Evolutionary conservation across 37 sponge, comb jelly and placozoan species (phyloP), one percentile per base, ranked within the genome.

Genomic region (Chondrilla cf. caribensis): DNA sequence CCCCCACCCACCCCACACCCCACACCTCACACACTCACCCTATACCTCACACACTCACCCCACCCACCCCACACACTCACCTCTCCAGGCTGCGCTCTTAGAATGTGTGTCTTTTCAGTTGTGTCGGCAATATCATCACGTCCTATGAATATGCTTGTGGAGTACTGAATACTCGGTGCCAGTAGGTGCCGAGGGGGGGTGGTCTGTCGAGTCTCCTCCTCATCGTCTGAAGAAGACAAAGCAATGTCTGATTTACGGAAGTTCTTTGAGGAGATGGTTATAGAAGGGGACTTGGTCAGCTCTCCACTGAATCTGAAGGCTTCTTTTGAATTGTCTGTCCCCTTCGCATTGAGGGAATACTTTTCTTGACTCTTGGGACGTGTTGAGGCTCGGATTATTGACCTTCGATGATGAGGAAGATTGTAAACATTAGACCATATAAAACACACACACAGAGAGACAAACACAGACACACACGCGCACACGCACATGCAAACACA

Each of bases 201-300:
- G 2, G 32, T 3, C 70, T 4, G 26, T 28, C 1, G 67, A 8
- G 22, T n/a, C 28, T 65, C 67, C 8, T 68, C 70, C 26, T 68
- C 70, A 21, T 68, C 70, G 70, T 68, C 70, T 35, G 70, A 68
- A 18, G 70, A 68, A 3, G 70, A 68, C 70, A 68, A 31, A 31
- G 32, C 5, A 19, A 33, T 68, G 32, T 68, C n/a, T n/a, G n/a
- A n/a, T n/a, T n/a, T n/a, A 15, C 32, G 19, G 70, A n/a, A 28
- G 70, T 36, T 19, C 2, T 2, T n/a, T 59, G 60, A 2, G 3
- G 60, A 2, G 9, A 26, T 6, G 25, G 25, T 26, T 26, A 59
- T 59, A 2, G 60, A 59, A 6, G 60, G 60, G 22, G 60, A 59
- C 60, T 59, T 59, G 60, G 25, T 26, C 25, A 59, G 60, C 2